Conservation (phyloP, 2,113 vertebrate genomes). For the Gnathonemus longibarbis region DNA sequence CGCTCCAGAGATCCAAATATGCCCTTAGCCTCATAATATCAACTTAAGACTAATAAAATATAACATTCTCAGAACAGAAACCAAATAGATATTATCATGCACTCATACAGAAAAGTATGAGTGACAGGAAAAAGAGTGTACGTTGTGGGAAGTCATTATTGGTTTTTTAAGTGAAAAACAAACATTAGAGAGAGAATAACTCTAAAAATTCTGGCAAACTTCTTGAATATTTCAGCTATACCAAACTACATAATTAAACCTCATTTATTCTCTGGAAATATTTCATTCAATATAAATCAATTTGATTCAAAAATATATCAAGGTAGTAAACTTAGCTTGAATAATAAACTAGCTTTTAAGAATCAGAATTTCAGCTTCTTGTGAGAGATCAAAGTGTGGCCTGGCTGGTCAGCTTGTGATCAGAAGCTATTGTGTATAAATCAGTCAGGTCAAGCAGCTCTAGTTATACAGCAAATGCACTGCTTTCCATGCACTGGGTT, state of each 20-base stretch:
- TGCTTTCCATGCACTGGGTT: not conserved
- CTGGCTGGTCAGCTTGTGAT: not conserved
- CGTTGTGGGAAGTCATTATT: not conserved
- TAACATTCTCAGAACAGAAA: not conserved
- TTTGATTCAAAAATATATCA: not conserved
- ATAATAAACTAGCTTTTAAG: not conserved
- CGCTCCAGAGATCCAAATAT: not conserved
- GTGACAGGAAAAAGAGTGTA: not conserved
- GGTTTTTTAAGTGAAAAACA: not conserved
- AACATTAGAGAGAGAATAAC: not conserved
- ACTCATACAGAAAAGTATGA: not conserved
- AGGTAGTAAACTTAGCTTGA: not conserved
- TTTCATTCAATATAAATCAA: not conserved
- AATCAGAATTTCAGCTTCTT: not conserved
- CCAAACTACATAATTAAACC: not conserved
- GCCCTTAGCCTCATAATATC: not conserved
- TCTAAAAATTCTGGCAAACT: not conserved
- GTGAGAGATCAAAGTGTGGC: not conserved
- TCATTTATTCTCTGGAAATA: not conserved
- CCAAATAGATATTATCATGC: not conserved
- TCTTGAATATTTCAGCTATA: not conserved
- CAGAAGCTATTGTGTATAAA: not conserved
- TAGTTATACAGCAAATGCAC: not conserved
- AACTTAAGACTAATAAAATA: not conserved
- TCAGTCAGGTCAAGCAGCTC: not conserved